Base-by-base conservation (phyloP, 2,797 vertebrate genomes). In the Tauraco hartlaubi region DNA sequence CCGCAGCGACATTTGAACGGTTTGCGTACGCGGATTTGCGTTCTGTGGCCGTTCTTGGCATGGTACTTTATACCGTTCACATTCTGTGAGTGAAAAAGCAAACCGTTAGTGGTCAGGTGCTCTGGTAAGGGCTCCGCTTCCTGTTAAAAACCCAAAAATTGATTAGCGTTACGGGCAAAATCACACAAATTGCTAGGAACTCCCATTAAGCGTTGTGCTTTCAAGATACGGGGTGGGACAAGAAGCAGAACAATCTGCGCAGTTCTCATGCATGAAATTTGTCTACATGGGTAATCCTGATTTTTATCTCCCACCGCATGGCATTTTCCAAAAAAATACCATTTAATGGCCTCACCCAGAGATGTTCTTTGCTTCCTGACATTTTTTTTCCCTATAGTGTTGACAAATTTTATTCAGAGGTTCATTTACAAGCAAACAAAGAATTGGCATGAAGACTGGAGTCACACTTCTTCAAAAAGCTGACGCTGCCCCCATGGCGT, bases 1-100 rank as follows among this genome's bases (percentile, higher is more conserved):
- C 99, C 99, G 89, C 99, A 99, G 85, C 99, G 99, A 97, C 99
- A 99, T 97, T 99, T 99, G 97, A 99, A 99, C 81, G 99, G 99
- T 97, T 99, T 99, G 96, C 99, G 99, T 94, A 99, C 99, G 29
- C 99, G 99, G 96, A 99, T 99, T 98, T 99, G 99, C 26, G 99
- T 99, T 97, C 99, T 98, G 98, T 99, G 99, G 93, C 99, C 99
- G 17, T 99, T 99, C 98, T 99, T 99, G 97, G 99, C 99, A 5
- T 99, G 99, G 98, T 99, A 99, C 98, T 99, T 99, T 92, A 99
- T 99, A 93, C 99, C 99, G 9, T 99, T 99, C 97, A 99, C 99
- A 98, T 99, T 99, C 99, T 99, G 98, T 35, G 55, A 91, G 90
- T 2, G 81, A 97, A 79, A 98, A 18, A 95, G 86, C 2, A 86